Conservation (phyloP, 2,888 invertebrate genomes). For the Caenorhabditis sinica region DNA sequence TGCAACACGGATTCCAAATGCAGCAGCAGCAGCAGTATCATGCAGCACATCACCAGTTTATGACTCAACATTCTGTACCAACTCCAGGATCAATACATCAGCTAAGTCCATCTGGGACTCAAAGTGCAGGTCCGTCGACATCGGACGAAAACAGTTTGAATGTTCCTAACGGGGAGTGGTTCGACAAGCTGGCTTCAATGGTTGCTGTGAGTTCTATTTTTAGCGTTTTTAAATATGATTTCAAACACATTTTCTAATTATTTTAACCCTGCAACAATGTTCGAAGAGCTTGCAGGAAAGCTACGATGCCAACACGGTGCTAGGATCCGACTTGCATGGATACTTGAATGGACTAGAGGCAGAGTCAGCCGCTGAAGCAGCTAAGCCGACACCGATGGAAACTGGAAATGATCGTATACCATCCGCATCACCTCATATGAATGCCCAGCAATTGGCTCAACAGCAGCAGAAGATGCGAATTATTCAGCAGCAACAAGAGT, state of each 20-base stretch:
- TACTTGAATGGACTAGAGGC: conserved; percentile 18
- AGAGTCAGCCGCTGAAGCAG: neutral
- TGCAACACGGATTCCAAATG: conserved; percentile 30
- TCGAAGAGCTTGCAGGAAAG: conserved; percentile 12
- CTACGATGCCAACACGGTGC: conserved; percentile 13
- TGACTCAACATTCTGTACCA: conserved; percentile 46
- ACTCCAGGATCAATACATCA: conserved; percentile 53
- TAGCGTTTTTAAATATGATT: neutral
- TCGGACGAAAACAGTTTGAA: conserved; percentile 17
- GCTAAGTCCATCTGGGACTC: conserved; percentile 34
- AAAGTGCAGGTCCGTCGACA: conserved; percentile 15
- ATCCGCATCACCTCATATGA: conserved; percentile 2
- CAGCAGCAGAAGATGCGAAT: conserved; percentile 35
- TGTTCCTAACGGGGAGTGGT: conserved; percentile 50
- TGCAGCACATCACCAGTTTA: conserved; percentile 38
- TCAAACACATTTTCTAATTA: too few relatives aligned
- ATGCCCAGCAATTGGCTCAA: conserved; percentile 14
- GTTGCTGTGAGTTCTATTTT: conserved; percentile 42
- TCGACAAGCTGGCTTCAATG: conserved; percentile 24
- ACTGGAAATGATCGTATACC: conserved; percentile 11
- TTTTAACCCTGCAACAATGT: neutral
- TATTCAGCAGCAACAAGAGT: too few relatives aligned
- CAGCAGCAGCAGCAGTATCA: conserved; percentile 32
- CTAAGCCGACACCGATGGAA: conserved; percentile 5
- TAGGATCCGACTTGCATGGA: conserved; percentile 28